Evolutionary conservation across 2,797 vertebrate species (phyloP).

Genomic region (Hozukius guyotensis): DNA sequence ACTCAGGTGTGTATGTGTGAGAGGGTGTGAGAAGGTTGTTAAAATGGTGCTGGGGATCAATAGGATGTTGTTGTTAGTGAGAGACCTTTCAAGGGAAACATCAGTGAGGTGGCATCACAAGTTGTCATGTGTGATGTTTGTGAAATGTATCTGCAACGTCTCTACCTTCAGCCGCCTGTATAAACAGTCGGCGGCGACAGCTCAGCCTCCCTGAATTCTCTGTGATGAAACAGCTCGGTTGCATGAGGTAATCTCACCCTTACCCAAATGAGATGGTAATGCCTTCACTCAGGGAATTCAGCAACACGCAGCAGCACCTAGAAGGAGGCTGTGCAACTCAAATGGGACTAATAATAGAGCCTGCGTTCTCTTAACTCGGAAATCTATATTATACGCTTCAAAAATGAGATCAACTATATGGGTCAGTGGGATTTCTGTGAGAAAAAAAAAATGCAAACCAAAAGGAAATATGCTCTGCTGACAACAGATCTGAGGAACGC

Average conservation of each 20-base stretch:
- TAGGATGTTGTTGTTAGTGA: slow-evolving; percentile 72
- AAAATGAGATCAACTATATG: slow-evolving; percentile 83
- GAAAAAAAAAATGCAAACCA: slow-evolving; percentile 57
- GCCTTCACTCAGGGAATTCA: slow-evolving; percentile 78
- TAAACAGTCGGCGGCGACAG: slow-evolving; percentile 62
- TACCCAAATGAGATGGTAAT: slow-evolving; percentile 80
- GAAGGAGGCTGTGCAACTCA: slow-evolving; percentile 67
- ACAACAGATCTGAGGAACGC: slow-evolving; percentile 83
- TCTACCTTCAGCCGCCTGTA: slow-evolving; percentile 54
- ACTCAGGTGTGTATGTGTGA: slow-evolving; percentile 71
- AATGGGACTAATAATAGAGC: slow-evolving; percentile 77
- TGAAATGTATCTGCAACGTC: slow-evolving; percentile 65
- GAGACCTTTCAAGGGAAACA: slow-evolving; percentile 74
- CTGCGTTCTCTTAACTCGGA: slow-evolving; percentile 59
- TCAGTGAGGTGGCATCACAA: slow-evolving; percentile 77
- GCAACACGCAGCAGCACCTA: slow-evolving; percentile 66
- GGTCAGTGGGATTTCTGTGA: slow-evolving; percentile 82
- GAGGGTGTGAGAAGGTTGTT: slow-evolving; percentile 68
- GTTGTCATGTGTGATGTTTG: slow-evolving; percentile 79
- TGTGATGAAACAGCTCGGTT: slow-evolving; percentile 74
- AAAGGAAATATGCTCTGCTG: slow-evolving; percentile 77
- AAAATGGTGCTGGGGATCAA: slow-evolving; percentile 79
- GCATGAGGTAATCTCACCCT: slow-evolving; percentile 77
- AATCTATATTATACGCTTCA: slow-evolving; percentile 73
- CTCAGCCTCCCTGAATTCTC: slow-evolving; percentile 52